Base-by-base conservation (phyloP, 1,140 invertebrate genomes). In the Calephelis nemesis region DNA sequence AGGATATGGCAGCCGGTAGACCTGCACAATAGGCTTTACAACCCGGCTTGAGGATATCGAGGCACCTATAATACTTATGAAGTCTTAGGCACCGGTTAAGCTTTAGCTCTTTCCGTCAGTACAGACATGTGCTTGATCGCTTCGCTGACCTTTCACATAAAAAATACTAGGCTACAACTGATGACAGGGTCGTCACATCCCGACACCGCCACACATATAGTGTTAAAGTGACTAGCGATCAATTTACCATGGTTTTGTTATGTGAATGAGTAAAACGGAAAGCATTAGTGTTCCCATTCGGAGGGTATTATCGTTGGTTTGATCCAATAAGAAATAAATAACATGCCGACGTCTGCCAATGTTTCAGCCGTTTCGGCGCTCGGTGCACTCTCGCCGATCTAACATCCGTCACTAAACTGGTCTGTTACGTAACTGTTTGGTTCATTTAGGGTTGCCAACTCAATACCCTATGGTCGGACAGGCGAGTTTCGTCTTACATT, bases 251-350 rank as follows among this genome's bases (percentile, higher is more conserved):
- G 6, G 7, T 0, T 49, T 49, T 63, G 19, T 49, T 30, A 50
- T 12, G 10, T 65, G 63, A 65, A 65, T 40, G 48, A 50, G 48
- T 39, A 0, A 42, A 66, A 15, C 15, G 19, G 47, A 12, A 39
- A 49, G 47, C 49, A 19, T 65, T 54, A 65, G 54, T 62, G 49
- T 49, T 39, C 30, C 42, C 62, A 63, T 69, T 63, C 40, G 62
- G 19, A 49, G n/a, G 47, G 67, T 60, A 67, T 67, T 67, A 63
- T 47, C 47, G 50, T 49, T 45, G 45, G 39, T 40, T n/a, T 49
- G 63, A 47, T 74, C 76, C 63, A 79, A 83, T 82, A 72, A 81
- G 81, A 87, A 85, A 88, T 81, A 88, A 82, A 88, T 81, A 81
- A 80, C 71, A 58, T 30, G 54, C 30, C 54, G 70, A 15, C 76